Percentiles rank a stretch among this genome's conserved stretches.
These are phyloP conservation scores for Andricus curvator DNA, from an alignment of 2,888 invertebrate species.

Conservation along the genomic window DNA sequence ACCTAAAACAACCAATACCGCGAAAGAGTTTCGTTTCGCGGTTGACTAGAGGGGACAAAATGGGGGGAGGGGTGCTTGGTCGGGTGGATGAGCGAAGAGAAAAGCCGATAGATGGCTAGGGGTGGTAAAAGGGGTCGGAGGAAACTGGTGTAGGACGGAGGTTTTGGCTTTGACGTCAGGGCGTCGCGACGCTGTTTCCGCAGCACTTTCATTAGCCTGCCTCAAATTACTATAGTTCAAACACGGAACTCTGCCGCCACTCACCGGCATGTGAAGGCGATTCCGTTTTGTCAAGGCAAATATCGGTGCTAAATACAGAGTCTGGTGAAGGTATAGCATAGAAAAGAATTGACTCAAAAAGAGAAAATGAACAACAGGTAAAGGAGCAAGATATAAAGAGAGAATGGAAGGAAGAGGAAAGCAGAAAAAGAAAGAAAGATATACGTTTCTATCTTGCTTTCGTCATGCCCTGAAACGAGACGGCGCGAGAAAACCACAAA, in stretches of 20 bases:
- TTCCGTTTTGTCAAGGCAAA: slow-evolving; percentile 74
- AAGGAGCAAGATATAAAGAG: slow-evolving; percentile 9
- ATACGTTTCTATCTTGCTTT: slow-evolving; percentile 27
- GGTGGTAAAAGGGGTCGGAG: slow-evolving; percentile 39
- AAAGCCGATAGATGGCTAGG: slow-evolving; percentile 53
- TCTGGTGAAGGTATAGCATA: slow-evolving; percentile 48
- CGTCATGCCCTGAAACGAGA: neutral
- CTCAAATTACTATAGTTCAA: slow-evolving; percentile 77
- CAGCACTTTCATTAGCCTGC: slow-evolving; percentile 77
- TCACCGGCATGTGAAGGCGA: slow-evolving; percentile 66
- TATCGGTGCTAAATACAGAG: slow-evolving; percentile 66
- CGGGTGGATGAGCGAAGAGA: slow-evolving; percentile 54
- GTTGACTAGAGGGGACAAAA: slow-evolving; percentile 49
- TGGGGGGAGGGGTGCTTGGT: slow-evolving; percentile 42
- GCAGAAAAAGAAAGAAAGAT: slow-evolving; percentile 13
- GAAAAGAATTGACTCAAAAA: neutral
- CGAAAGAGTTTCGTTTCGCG: slow-evolving; percentile 64
- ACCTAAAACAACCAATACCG: slow-evolving; percentile 59
- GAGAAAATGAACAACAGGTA: slow-evolving; percentile 10
- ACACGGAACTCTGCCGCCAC: slow-evolving; percentile 65
- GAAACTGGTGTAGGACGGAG: slow-evolving; percentile 60
- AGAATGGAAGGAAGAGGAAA: slow-evolving; percentile 11
- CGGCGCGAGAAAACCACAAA: slow-evolving; percentile 9
- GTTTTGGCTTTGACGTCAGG: slow-evolving; percentile 75
- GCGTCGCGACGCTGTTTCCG: slow-evolving; percentile 76